Evolutionary conservation across 2,888 invertebrate species (phyloP).

Genomic region (Lasioglossum pauxillum): DNA sequence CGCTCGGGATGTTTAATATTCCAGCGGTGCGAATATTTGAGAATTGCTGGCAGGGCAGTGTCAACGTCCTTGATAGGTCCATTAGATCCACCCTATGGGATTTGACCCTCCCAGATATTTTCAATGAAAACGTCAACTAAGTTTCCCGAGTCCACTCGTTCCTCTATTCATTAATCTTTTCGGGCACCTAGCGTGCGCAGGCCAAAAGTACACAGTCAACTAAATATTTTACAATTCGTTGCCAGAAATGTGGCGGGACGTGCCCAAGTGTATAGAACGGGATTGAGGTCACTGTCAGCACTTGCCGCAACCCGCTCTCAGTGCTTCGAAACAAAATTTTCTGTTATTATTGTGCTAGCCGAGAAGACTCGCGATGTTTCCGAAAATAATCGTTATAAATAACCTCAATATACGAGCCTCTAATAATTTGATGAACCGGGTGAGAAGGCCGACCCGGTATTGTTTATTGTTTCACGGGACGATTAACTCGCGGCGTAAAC

Average conservation of each 20-base stretch:
- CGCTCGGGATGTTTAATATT: too few species aligned
- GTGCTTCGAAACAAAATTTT: neutral
- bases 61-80: neutral
- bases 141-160: neutral
- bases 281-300: slow-evolving; percentile 13
- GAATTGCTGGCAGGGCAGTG: neutral
- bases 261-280: neutral
- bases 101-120: neutral
- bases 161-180: neutral
- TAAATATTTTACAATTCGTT: slow-evolving; percentile 4
- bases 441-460: neutral
- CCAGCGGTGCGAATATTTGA: too few species aligned
- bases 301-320: neutral
- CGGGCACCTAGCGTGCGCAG: neutral
- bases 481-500: neutral
- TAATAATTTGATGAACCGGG: neutral
- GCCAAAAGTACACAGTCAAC: neutral
- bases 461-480: neutral
- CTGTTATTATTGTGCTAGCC: neutral
- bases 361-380: neutral
- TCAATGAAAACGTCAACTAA: neutral
- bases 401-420: neutral
- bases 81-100: neutral
- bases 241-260: slow-evolving; percentile 2
- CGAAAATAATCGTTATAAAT: neutral